phyloP scores from a whole-genome alignment of 2,888 invertebrate genomes.

The Blastobasis adustella region DNA sequence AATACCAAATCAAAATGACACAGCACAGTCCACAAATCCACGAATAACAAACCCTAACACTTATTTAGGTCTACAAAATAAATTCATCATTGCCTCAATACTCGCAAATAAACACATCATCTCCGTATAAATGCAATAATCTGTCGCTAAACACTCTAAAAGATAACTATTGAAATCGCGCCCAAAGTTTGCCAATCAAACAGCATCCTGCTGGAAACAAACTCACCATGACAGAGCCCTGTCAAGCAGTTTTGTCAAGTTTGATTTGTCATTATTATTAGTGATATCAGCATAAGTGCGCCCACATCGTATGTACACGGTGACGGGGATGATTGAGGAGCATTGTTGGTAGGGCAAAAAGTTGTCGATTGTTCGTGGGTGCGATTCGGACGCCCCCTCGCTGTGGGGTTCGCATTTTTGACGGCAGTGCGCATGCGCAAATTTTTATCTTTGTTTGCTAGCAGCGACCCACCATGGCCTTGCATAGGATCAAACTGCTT shows the following conservation, averaged over 20 bases:
- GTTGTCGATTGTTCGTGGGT: constrained; percentile 38
- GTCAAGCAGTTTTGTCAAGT: constrained; percentile 46
- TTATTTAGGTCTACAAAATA: no score
- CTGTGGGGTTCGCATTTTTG: not conserved
- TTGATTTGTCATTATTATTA: constrained; percentile 41
- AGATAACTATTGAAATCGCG: constrained; percentile 14
- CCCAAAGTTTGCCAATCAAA: constrained; percentile 39
- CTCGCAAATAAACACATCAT: no score
- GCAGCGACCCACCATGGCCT: no score
- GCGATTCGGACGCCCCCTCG: constrained; percentile 37
- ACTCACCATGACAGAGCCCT: constrained; percentile 47
- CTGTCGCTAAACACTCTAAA: constrained; percentile 2
- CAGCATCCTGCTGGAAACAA: constrained; percentile 34
- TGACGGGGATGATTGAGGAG: constrained; percentile 44
- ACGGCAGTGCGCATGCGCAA: constrained; percentile 19
- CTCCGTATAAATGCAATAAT: not conserved
- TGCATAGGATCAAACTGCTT: no score
- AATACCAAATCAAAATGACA: no score
- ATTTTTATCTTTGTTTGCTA: not conserved
- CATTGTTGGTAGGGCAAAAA: constrained; percentile 54
- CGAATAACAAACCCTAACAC: no score
- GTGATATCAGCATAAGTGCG: constrained; percentile 38
- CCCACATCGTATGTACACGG: constrained; percentile 44
- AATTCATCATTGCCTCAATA: no score
- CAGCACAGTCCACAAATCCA: no score